These are phyloP conservation scores for Chouioia cunea DNA, from an alignment of 2,888 invertebrate species.

Conservation along the genomic window DNA sequence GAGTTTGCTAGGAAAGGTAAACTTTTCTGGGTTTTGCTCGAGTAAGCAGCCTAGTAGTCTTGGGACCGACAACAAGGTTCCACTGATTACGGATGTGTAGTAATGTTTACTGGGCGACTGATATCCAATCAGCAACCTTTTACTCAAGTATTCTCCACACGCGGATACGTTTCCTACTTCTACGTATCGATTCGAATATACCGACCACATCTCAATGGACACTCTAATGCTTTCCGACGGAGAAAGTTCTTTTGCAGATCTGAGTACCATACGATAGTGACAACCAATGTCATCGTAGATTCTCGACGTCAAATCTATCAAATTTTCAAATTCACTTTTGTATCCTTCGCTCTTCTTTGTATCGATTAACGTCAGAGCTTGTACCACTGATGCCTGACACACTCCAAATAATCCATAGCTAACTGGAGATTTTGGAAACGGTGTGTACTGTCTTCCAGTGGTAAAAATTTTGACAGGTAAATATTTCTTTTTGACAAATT, in stretches of 20 bases:
- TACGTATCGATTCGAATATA: conserved; percentile 74
- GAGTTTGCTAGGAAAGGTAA: conserved; percentile 57
- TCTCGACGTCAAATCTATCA: conserved; percentile 70
- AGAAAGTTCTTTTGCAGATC: conserved; percentile 74
- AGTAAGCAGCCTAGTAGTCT: conserved; percentile 80
- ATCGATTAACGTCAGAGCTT: conserved; percentile 72
- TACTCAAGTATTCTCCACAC: conserved; percentile 81
- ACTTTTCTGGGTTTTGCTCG: conserved; percentile 72
- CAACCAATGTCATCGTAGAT: conserved; percentile 77
- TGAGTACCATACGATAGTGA: conserved; percentile 76
- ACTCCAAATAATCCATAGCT: conserved; percentile 75
- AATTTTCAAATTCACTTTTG: conserved; percentile 72
- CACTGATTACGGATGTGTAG: conserved; percentile 80
- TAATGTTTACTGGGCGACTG: conserved; percentile 71
- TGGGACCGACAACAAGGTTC: conserved; percentile 81
- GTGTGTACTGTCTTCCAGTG: conserved; percentile 79
- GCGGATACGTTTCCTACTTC: conserved; percentile 82
- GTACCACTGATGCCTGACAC: conserved; percentile 78
- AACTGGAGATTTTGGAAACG: conserved; percentile 64
- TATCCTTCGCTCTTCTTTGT: conserved; percentile 67
- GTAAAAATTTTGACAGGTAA: conserved; percentile 80
- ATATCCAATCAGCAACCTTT: conserved; percentile 81
- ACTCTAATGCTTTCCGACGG: conserved; percentile 78
- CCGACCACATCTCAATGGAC: conserved; percentile 82
- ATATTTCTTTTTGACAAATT: conserved; percentile 72